Percentiles rank a stretch among this genome's conserved stretches.
Evolutionary conservation across 1,140 invertebrate species (phyloP).

Genomic region (Calephelis virginiensis): DNA sequence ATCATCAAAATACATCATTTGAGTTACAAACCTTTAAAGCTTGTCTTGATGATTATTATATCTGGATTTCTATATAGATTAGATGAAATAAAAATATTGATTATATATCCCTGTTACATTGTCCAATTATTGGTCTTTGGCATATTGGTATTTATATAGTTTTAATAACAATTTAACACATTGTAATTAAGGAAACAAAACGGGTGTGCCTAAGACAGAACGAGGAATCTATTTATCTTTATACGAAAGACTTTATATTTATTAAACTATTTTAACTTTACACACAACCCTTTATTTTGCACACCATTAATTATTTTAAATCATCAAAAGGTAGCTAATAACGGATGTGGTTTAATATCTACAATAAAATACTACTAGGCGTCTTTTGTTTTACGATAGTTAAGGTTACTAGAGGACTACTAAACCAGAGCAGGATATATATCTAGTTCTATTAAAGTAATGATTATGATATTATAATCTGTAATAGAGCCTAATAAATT

Average conservation of each 20-base stretch:
- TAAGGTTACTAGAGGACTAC: conserved; percentile 62
- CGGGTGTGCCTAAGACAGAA: conserved; percentile 55
- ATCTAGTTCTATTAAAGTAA: conserved; percentile 67
- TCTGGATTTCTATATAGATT: conserved; percentile 52
- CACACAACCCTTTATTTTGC: conserved; percentile 78
- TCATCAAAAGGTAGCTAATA: conserved; percentile 49
- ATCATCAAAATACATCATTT: conserved; percentile 64
- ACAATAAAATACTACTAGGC: conserved; percentile 38
- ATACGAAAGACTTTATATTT: conserved; percentile 62
- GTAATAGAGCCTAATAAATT: conserved; percentile 71
- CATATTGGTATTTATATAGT: conserved; percentile 59
- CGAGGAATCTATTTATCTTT: conserved; percentile 50
- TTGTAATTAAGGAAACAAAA: conserved; percentile 32
- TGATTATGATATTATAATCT: conserved; percentile 70
- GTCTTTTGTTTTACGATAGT: conserved; percentile 49
- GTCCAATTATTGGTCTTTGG: conserved; percentile 72
- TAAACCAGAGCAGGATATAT: conserved; percentile 65
- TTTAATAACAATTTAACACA: conserved; percentile 40
- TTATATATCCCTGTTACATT: conserved; percentile 70
- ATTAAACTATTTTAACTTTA: conserved; percentile 75
- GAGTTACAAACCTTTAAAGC: conserved; percentile 60
- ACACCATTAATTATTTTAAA: conserved; percentile 68
- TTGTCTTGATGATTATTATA: conserved; percentile 49
- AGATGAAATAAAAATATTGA: conserved; percentile 58
- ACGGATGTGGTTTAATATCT: conserved; percentile 40